These are phyloP conservation scores for Tachina fera DNA, from an alignment of 2,888 invertebrate species.

Conservation along the genomic window DNA sequence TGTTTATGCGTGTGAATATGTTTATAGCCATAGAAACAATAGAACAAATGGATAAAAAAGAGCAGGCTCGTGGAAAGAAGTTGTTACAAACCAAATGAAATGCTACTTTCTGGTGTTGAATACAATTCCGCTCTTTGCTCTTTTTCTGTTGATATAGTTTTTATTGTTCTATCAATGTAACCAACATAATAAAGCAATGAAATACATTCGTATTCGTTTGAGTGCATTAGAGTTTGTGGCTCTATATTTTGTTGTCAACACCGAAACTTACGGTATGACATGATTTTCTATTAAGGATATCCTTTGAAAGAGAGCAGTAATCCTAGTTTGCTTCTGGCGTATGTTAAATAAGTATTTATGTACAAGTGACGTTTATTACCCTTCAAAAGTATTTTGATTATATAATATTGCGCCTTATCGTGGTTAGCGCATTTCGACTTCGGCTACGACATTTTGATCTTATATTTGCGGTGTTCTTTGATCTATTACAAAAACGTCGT, in stretches of 20 bases:
- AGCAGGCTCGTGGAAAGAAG: constrained; percentile 17
- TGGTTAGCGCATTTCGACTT: too few species aligned
- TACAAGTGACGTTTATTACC: background rate
- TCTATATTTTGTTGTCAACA: constrained; percentile 39
- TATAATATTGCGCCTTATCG: too few species aligned
- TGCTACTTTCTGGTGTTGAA: constrained; percentile 31
- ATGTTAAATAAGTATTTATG: too few species aligned
- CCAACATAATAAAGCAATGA: constrained; percentile 61
- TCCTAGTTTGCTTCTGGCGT: background rate
- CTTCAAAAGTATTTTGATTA: too few species aligned
- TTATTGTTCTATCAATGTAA: constrained; percentile 58
- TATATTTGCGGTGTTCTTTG: too few species aligned
- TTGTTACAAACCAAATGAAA: constrained; percentile 56
- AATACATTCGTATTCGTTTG: constrained; percentile 35
- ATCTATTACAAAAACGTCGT: too few species aligned
- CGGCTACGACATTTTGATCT: too few species aligned
- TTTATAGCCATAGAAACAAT: constrained; percentile 53
- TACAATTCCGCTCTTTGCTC: constrained; percentile 45
- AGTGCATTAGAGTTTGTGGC: constrained; percentile 3
- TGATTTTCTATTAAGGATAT: background rate
- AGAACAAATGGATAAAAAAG: constrained; percentile 31
- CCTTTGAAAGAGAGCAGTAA: background rate
- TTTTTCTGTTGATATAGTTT: constrained; percentile 17
- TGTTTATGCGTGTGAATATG: background rate
- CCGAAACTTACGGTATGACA: constrained; percentile 48